A percentile compares a stretch with the other conserved stretches of the same genome.
phyloP scores from a whole-genome alignment of 2,888 invertebrate species.

The Meteorus colon region DNA sequence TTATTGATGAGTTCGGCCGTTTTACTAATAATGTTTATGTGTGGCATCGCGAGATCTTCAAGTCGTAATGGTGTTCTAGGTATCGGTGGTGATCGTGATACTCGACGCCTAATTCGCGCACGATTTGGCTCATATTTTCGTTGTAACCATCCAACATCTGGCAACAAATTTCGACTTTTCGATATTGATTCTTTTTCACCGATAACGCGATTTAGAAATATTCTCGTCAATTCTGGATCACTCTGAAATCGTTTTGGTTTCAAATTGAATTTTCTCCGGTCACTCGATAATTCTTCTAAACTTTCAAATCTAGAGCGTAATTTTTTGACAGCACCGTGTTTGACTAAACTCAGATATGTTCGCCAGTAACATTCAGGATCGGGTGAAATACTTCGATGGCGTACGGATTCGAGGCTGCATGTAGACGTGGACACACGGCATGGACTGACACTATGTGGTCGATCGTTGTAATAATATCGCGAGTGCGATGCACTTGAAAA shows the following conservation, averaged over 20 bases:
- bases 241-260: conserved; percentile 80
- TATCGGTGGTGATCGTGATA: conserved; percentile 78
- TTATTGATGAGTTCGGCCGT: conserved; percentile 78
- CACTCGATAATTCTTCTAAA: conserved; percentile 74
- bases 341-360: conserved; percentile 81
- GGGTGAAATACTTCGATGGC: conserved; percentile 84
- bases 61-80: conserved; percentile 78
- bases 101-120: conserved; percentile 74
- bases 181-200: conserved; percentile 74
- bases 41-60: conserved; percentile 88
- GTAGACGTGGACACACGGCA: conserved; percentile 70
- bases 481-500: conserved; percentile 39
- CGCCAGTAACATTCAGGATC: conserved; percentile 83
- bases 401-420: conserved; percentile 80
- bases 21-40: conserved; percentile 92
- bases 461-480: conserved; percentile 66
- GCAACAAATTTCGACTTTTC: conserved; percentile 73
- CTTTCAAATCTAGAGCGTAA: conserved; percentile 87
- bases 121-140: conserved; percentile 78
- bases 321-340: conserved; percentile 85
- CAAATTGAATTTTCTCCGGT: conserved; percentile 60
- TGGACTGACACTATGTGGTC: conserved; percentile 71
- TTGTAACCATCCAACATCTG: conserved; percentile 79
- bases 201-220: conserved; percentile 74
- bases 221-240: conserved; percentile 84